Evolutionary conservation across 2,888 invertebrate genomes (phyloP).

Genomic region (Chymomyza fuscimana): DNA sequence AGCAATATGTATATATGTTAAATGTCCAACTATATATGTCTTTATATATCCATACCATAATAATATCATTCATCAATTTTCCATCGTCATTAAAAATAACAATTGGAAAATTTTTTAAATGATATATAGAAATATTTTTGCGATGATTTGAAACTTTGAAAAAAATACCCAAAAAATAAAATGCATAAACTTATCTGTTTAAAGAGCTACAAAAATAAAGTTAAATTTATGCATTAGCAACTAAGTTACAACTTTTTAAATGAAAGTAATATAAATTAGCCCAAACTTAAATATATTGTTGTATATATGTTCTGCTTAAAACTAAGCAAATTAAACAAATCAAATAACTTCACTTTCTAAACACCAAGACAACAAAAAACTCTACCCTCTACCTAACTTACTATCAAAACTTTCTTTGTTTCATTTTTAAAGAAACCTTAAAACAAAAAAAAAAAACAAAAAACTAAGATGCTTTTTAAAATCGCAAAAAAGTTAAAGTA

Average conservation of each 20-base stretch:
- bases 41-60: slow-evolving; percentile 31
- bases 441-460: slow-evolving; percentile 45
- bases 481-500: slow-evolving; percentile 68
- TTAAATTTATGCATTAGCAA: neutral
- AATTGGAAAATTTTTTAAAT: slow-evolving; percentile 48
- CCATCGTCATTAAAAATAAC: slow-evolving; percentile 50
- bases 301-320: slow-evolving; percentile 64
- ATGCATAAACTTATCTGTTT: neutral
- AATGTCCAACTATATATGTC: slow-evolving; percentile 26
- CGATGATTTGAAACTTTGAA: slow-evolving; percentile 43
- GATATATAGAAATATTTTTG: slow-evolving; percentile 39
- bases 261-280: neutral
- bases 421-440: slow-evolving; percentile 30
- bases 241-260: neutral
- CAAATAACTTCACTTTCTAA: slow-evolving; percentile 1
- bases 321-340: slow-evolving; percentile 44
- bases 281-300: slow-evolving; percentile 38
- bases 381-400: slow-evolving; percentile 9
- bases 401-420: slow-evolving; percentile 4
- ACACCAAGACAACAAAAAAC: slow-evolving; percentile 3
- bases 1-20: slow-evolving; percentile 18
- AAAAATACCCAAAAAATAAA: neutral
- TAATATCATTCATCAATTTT: slow-evolving; percentile 58
- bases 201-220: neutral
- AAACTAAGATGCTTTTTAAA: slow-evolving; percentile 80